Percentiles rank a stretch among this genome's conserved stretches.
These are phyloP conservation scores for Otolemur crassicaudatus DNA, from an alignment of 2,797 vertebrate species.

Conservation along the genomic window DNA sequence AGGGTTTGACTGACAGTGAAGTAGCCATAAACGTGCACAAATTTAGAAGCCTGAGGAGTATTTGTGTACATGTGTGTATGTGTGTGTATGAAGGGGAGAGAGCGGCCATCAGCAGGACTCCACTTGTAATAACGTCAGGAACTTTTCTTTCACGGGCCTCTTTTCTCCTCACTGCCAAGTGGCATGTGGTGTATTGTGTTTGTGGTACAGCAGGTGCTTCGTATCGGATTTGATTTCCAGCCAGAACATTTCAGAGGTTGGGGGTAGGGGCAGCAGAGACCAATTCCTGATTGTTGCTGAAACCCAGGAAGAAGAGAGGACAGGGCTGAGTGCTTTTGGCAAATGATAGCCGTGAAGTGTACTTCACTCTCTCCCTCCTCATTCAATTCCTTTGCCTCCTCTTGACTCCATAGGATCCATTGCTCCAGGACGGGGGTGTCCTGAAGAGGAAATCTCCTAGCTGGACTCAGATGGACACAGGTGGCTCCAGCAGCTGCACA, in stretches of 20 bases:
- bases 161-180: background rate
- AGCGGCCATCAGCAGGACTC: background rate
- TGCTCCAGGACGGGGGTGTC: background rate
- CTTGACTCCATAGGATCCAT: background rate
- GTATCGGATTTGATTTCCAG: conserved; percentile 50
- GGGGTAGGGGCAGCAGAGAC: background rate
- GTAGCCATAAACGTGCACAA: background rate
- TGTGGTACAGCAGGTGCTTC: conserved; percentile 42
- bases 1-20: background rate
- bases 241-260: conserved; percentile 26
- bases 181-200: conserved; percentile 10
- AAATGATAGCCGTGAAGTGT: rapidly evolving
- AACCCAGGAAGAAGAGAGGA: background rate
- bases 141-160: conserved; percentile 42
- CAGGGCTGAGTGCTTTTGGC: background rate
- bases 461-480: conserved; percentile 41
- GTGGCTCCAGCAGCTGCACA: conserved; percentile 58
- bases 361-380: background rate
- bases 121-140: conserved; percentile 35
- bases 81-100: background rate
- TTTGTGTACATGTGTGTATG: background rate
- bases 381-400: background rate
- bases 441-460: background rate
- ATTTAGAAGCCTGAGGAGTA: background rate
- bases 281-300: background rate